Evolutionary conservation across 2,888 invertebrate genomes (phyloP).

Genomic region (Epinotia brunnichana): DNA sequence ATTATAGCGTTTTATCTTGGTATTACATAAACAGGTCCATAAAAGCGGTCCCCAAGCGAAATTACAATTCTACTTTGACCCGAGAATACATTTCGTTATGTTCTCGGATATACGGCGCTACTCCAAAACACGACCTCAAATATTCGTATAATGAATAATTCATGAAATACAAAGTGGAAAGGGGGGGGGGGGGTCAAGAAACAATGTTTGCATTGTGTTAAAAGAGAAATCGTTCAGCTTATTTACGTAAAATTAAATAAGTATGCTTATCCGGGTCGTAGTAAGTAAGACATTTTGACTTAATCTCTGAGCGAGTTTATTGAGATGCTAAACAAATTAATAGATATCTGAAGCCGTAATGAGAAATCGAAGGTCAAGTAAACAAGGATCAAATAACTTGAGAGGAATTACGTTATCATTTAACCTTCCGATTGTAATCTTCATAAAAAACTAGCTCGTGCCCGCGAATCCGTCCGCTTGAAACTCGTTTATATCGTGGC

Average conservation of each 20-base stretch:
- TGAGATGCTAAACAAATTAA: neutral
- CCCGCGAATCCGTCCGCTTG: too few species aligned
- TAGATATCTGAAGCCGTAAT: neutral
- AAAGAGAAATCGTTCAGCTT: slow-evolving; percentile 25
- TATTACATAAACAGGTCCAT: slow-evolving; percentile 41
- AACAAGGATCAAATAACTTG: too few species aligned
- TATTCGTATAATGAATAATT: slow-evolving; percentile 48
- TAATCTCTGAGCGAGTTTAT: neutral
- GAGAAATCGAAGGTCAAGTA: neutral
- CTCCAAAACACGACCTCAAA: slow-evolving; percentile 45
- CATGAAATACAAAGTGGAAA: slow-evolving; percentile 46
- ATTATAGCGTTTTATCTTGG: slow-evolving; percentile 33
- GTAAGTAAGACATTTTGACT: neutral
- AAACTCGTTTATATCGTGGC: too few species aligned
- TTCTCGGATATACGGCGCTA: slow-evolving; percentile 40
- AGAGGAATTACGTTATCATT: too few species aligned
- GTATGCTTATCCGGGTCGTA: neutral
- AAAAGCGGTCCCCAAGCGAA: slow-evolving; percentile 41
- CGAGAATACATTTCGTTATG: slow-evolving; percentile 42
- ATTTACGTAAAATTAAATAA: slow-evolving; percentile 7
- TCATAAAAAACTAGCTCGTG: too few species aligned
- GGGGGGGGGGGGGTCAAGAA: slow-evolving; percentile 45
- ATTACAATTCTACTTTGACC: slow-evolving; percentile 42
- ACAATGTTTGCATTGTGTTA: slow-evolving; percentile 39
- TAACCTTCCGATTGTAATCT: too few species aligned